Base-by-base conservation (phyloP, 2,113 vertebrate species). In the Prochilodus magdalenae region DNA sequence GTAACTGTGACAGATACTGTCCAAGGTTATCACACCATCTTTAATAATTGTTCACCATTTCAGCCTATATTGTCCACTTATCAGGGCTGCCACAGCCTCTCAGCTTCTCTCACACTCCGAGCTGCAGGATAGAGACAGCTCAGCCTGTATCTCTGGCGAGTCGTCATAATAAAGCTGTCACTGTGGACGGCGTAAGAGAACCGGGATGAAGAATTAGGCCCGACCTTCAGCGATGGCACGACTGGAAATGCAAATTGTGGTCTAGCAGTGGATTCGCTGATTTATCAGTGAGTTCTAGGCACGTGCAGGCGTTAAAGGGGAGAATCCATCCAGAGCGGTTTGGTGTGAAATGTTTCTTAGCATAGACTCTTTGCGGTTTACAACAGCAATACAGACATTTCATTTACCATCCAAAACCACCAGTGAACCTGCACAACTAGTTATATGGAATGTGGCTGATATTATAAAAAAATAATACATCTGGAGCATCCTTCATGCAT, bases 11-110 rank as follows among this genome's bases (percentile, higher is more conserved):
- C 16, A 77, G 79, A 81, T 59, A 47, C 26, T 18, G 29, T 79
- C 82, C 72, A 82, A 84, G 80, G 82, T 89, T 82, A 87, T 87
- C 71, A 1, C 26, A 40, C 24, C 27, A 85, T 86, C 84, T 90
- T 86, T 79, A 88, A 86, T 85, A 77, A 88, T 51, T 36, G 70
- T 74, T 33, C 69, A 71, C 67, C 51, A 77, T 89, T 88, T 22
- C 73, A 51, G 60, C 40, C 69, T 80, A 36, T 75, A 63, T 80
- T 6, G 16, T 29, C 65, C 3, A 49, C 75, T 86, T 85, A 70
- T 88, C 73, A 73, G 36, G 81, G 74, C 71, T 44, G 81, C 67
- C 73, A 36, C 69, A 83, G 80, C 79, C 57, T 84, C 77, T 26
- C 65, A 11, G 29, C 24, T 53, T 59, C 55, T 49, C 44, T 84